Percentiles rank a stretch among this genome's conserved stretches.
Evolutionary conservation across 1,140 invertebrate genomes (phyloP).

Genomic region (Bombus balteatus): DNA sequence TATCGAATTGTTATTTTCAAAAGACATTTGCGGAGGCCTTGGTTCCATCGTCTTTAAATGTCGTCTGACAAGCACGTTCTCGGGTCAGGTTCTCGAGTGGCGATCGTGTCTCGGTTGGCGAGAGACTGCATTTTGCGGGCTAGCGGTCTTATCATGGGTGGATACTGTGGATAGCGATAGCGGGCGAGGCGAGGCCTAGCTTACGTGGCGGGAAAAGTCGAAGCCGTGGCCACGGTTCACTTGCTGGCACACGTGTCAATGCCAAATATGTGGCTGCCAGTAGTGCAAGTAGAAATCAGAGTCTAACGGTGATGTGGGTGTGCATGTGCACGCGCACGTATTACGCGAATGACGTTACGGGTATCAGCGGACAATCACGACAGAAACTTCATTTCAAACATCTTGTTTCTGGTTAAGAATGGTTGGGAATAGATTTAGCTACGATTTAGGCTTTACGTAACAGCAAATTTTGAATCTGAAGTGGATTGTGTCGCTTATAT

Average conservation of each 20-base stretch:
- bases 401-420: neutral
- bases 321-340: too few species aligned
- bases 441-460: neutral
- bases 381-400: neutral
- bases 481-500: neutral
- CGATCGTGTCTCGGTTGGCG: constrained; percentile 13
- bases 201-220: constrained; percentile 62
- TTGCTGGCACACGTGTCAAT: constrained; percentile 61
- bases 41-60: constrained; percentile 15
- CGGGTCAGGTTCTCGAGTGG: constrained; percentile 27
- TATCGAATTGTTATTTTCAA: too few species aligned
- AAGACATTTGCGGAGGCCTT: neutral
- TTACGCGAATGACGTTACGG: neutral
- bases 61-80: neutral
- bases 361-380: neutral
- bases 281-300: constrained; percentile 28
- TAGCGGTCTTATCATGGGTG: constrained; percentile 53
- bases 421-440: neutral
- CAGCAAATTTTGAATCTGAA: neutral
- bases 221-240: constrained; percentile 39
- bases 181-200: constrained; percentile 48
- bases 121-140: constrained; percentile 53
- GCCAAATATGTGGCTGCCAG: constrained; percentile 38
- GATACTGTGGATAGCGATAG: constrained; percentile 49
- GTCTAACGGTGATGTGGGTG: neutral